A percentile compares a stretch with the other conserved stretches of the same genome.
These are phyloP conservation scores for Pseudochirops corinnae DNA, from an alignment of 2,797 vertebrate genomes.

Conservation along the genomic window DNA sequence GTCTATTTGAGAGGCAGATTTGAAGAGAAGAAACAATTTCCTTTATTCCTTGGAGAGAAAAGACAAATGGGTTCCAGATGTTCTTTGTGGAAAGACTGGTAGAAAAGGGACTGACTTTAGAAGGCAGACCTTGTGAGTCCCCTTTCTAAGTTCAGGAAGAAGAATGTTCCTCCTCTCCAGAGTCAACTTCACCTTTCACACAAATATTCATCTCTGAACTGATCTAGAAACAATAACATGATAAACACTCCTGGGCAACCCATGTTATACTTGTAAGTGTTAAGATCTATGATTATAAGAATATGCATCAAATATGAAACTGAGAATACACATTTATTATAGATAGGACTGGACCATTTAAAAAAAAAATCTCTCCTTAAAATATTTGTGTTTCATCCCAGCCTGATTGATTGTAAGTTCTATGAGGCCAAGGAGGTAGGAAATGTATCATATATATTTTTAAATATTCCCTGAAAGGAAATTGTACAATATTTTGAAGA, in stretches of 20 bases:
- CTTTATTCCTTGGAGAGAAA: neutral
- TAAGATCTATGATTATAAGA: neutral
- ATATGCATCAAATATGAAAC: neutral
- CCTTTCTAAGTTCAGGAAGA: neutral
- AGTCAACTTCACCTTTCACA: neutral
- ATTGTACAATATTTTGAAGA: neutral
- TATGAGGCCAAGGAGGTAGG: neutral
- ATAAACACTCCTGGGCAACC: neutral
- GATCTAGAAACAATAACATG: neutral
- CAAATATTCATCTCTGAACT: neutral
- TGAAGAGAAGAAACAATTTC: neutral
- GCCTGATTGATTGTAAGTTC: neutral
- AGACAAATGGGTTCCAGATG: neutral
- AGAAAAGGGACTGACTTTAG: neutral
- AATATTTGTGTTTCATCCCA: neutral
- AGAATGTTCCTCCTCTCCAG: neutral
- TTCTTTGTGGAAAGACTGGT: neutral
- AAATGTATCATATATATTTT: neutral
- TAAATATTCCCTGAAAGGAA: neutral
- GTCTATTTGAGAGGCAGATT: neutral
- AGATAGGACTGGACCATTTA: neutral
- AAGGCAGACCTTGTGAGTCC: neutral
- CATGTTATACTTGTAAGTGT: neutral
- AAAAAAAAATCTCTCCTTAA: neutral
- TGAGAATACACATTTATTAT: neutral